These are phyloP conservation scores for Corythoichthys haematopterus DNA, from an alignment of 2,113 vertebrate species.

Conservation along the genomic window DNA sequence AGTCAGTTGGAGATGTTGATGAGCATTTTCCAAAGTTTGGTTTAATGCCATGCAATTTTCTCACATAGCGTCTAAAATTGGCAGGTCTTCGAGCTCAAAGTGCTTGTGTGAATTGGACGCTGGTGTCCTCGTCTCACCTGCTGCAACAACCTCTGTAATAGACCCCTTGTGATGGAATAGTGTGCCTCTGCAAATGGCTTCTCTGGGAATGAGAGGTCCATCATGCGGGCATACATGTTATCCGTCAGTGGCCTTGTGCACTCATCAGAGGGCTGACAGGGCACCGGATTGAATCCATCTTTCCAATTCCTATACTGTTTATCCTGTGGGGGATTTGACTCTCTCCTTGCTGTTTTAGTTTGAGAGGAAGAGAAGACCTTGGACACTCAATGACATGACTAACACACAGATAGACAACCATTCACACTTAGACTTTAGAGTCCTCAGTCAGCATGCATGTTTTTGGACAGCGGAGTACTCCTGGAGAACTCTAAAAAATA, in stretches of 20 bases:
- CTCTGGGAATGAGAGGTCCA: neutral
- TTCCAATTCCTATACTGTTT: neutral
- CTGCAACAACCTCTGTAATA: neutral
- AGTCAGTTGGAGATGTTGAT: neutral
- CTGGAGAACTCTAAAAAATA: neutral
- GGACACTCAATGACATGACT: neutral
- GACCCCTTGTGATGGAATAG: neutral
- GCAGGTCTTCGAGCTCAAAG: neutral
- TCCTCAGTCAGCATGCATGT: neutral
- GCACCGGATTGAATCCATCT: neutral
- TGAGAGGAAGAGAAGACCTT: neutral
- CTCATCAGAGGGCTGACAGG: neutral
- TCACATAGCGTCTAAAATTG: neutral
- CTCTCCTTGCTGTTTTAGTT: neutral
- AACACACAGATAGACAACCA: neutral
- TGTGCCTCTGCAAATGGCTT: conserved; percentile 5
- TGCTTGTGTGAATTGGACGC: neutral
- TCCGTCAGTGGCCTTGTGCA: conserved; percentile 1
- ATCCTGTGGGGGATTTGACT: neutral
- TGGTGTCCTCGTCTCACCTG: neutral
- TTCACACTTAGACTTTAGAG: too few species aligned
- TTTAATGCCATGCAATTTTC: neutral
- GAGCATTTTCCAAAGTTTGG: neutral
- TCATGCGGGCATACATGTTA: neutral
- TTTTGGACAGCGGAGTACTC: neutral